Base-by-base conservation (phyloP, 2,888 invertebrate genomes). In the Mythimna loreyi region DNA sequence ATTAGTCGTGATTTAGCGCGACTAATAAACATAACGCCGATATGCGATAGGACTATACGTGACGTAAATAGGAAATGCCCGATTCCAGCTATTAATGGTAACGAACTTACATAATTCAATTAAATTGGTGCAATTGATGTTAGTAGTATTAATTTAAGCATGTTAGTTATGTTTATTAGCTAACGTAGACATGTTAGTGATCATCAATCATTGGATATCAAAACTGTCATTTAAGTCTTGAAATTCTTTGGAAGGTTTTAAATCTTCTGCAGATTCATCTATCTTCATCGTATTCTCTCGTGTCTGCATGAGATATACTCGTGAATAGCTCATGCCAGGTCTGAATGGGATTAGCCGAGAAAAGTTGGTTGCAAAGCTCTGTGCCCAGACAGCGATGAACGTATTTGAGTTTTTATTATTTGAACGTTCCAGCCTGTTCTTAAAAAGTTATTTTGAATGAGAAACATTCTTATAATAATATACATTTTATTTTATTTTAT, bases 1-100 rank as follows among this genome's bases (percentile, higher is more conserved):
- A 87, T 89, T 87, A 87, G 78, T 67, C 85, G 83, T 90, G 90
- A 91, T 91, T 91, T 90, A 91, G 86, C 70, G 59, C 71, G 25
- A 70, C 86, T 85, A 89, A 89, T 90, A 90, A 87, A 87, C 88
- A 86, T 79, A 85, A 85, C 76, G 75, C 74, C 84, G 68, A 78
- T 75, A 67, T 58, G 58, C 64, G 80, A 86, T 88, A 84, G 78
- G 52, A 67, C 75, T 70, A 71, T 75, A 85, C 91, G 90, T 90
- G 91, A 90, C 85, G 64, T 73, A 85, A 87, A 88, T 90, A 71
- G 80, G 74, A 84, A 89, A 80, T 72, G 78, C 79, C 78, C 78
- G 75, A 83, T 88, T 65, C 47, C 23, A 55, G 53, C 60, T 56
- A 81, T 72, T 78, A 77, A 81, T 72, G 45, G 66, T 53, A 71